phyloP scores from a whole-genome alignment of 2,797 vertebrate genomes.

The Heliangelus exortis region DNA sequence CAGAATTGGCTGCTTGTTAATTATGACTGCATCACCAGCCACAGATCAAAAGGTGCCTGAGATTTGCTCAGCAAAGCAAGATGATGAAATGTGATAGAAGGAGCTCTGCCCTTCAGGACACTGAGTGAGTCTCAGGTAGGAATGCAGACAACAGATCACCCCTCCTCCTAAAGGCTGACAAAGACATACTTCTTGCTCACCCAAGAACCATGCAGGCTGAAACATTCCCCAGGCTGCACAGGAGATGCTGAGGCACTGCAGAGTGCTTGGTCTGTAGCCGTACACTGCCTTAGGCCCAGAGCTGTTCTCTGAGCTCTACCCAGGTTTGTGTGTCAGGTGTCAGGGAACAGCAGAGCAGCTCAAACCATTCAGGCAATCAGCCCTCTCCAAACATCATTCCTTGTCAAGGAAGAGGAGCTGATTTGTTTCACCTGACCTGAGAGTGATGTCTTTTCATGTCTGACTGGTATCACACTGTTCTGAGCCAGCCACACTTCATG shows the following conservation, averaged over 20 bases:
- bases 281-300: not conserved
- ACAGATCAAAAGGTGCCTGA: not conserved
- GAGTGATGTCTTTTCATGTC: not conserved
- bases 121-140: not conserved
- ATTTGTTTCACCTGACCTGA: not conserved
- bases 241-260: not conserved
- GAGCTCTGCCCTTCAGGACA: not conserved
- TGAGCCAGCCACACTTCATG: not conserved
- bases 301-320: not conserved
- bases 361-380: not conserved
- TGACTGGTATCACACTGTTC: not conserved
- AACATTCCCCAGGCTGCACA: not conserved
- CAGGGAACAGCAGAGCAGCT: not conserved
- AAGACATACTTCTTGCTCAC: not conserved
- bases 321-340: not conserved
- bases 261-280: not conserved
- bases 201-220: not conserved
- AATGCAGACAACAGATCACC: not conserved
- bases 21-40: not conserved
- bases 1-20: not conserved
- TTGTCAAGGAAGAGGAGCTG: not conserved
- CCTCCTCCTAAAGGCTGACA: not conserved
- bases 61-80: slow-evolving; percentile 2
- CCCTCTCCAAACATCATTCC: not conserved
- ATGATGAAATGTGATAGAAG: not conserved